phyloP scores from a whole-genome alignment of 2,113 vertebrate genomes.

The Tachuris rubrigastra region DNA sequence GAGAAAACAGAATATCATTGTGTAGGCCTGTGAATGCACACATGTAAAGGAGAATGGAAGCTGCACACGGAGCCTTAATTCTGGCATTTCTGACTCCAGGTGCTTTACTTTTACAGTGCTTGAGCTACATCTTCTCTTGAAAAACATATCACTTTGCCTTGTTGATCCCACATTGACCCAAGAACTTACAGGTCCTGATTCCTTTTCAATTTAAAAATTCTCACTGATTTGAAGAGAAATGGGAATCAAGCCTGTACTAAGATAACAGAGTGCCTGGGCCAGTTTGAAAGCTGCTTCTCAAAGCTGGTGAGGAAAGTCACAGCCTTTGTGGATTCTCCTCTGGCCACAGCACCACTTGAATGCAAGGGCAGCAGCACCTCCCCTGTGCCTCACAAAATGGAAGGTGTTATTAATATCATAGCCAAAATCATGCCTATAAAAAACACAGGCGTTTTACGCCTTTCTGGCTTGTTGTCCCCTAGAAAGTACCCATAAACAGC shows the following conservation, averaged over 20 bases:
- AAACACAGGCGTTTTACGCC: background rate
- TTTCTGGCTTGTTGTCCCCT: background rate
- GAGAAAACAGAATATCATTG: background rate
- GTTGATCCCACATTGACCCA: background rate
- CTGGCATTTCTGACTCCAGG: background rate
- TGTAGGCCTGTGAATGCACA: background rate
- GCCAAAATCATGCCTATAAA: background rate
- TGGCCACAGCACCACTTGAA: background rate
- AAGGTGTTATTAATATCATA: background rate
- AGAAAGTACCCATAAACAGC: background rate
- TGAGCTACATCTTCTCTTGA: background rate
- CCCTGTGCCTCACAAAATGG: background rate
- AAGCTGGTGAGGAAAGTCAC: background rate
- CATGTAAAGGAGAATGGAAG: background rate
- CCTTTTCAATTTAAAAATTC: background rate
- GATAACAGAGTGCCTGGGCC: background rate
- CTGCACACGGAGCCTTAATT: background rate
- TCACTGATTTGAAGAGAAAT: background rate
- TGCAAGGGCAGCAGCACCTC: background rate
- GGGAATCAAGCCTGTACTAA: background rate
- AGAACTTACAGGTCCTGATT: background rate
- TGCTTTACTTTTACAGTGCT: background rate
- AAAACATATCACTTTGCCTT: background rate
- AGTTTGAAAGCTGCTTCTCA: background rate
- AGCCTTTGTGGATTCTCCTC: rapidly evolving